A percentile compares a stretch with the other conserved stretches of the same genome.
These are phyloP conservation scores for Castor canadensis DNA, from an alignment of 2,113 vertebrate species.

Conservation along the genomic window DNA sequence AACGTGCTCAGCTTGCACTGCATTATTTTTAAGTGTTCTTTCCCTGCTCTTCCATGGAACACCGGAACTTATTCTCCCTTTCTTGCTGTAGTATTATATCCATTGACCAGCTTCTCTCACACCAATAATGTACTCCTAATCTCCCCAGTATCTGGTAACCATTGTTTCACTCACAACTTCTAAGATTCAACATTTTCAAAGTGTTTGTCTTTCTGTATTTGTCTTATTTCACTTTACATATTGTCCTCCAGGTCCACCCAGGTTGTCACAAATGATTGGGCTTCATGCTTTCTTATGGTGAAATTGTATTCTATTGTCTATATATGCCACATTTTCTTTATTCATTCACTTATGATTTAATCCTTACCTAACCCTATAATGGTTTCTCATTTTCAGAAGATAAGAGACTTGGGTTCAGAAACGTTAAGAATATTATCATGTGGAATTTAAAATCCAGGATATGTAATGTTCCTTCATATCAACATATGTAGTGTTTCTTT, in stretches of 20 bases:
- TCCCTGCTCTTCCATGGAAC: background rate
- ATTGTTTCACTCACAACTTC: background rate
- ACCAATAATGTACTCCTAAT: fast-evolving
- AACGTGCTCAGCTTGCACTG: no score
- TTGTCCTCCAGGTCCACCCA: background rate
- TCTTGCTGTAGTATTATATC: background rate
- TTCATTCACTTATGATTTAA: background rate
- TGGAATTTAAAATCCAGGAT: background rate
- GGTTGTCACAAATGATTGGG: background rate
- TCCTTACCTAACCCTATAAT: background rate
- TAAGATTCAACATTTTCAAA: background rate
- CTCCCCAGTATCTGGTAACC: background rate
- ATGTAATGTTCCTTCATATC: no score
- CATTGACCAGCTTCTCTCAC: background rate
- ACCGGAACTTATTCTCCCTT: background rate
- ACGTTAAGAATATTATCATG: background rate
- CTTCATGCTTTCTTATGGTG: background rate
- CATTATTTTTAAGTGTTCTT: background rate
- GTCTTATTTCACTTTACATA: background rate
- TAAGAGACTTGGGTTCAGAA: background rate
- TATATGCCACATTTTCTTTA: background rate
- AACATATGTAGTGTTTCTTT: no score
- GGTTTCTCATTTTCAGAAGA: background rate
- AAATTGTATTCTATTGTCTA: background rate
- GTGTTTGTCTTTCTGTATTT: background rate